phyloP scores from a whole-genome alignment of 2,113 vertebrate species.

The Illadopsis cleaveri region DNA sequence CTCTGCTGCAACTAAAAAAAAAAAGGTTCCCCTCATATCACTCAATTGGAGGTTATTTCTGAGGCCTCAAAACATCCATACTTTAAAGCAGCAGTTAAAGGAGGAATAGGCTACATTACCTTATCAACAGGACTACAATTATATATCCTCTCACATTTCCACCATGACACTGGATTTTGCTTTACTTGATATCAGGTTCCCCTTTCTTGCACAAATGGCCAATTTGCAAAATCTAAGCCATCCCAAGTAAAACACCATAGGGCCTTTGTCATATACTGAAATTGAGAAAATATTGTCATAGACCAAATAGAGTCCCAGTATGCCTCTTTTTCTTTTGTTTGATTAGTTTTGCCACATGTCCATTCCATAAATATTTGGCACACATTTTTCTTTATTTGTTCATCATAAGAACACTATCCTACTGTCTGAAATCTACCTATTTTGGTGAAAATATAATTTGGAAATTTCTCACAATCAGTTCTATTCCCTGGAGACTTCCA shows the following conservation, averaged over 20 bases:
- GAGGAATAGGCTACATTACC: background rate
- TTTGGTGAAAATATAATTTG: background rate
- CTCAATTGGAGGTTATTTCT: background rate
- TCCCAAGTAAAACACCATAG: background rate
- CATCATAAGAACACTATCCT: background rate
- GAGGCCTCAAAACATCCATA: background rate
- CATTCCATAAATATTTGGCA: background rate
- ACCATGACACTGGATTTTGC: background rate
- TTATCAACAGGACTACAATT: background rate
- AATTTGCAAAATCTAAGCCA: background rate
- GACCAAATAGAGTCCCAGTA: background rate
- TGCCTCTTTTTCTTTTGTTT: background rate
- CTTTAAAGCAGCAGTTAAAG: background rate
- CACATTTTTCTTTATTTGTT: background rate
- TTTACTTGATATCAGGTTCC: background rate
- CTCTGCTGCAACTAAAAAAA: background rate
- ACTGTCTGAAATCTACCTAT: background rate
- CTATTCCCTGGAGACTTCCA: background rate
- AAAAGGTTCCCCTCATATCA: background rate
- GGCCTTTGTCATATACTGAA: background rate
- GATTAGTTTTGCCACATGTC: background rate
- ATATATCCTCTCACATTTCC: background rate
- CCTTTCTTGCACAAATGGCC: background rate
- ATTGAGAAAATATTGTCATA: background rate
- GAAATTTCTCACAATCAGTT: background rate